phyloP scores from a whole-genome alignment of 2,113 vertebrate genomes.

The Myrmophylax atrothorax region DNA sequence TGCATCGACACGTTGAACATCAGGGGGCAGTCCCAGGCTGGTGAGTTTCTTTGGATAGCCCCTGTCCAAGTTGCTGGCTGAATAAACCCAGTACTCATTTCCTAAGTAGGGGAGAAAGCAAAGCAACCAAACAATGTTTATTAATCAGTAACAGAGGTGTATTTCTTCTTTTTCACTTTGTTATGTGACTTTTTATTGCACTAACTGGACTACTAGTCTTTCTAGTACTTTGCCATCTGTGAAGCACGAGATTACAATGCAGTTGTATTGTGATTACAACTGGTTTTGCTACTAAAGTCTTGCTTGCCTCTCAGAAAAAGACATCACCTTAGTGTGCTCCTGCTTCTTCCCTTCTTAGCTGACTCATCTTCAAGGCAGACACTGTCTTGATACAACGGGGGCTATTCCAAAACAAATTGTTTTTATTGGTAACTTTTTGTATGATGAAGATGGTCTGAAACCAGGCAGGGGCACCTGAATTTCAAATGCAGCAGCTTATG shows the following conservation, averaged over 20 bases:
- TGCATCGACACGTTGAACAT: conserved; percentile 86
- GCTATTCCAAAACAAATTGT: neutral
- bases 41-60: conserved; percentile 92
- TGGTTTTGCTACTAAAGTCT: neutral
- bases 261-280: neutral
- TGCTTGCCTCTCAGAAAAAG: neutral
- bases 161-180: neutral
- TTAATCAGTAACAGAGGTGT: neutral
- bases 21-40: conserved; percentile 85
- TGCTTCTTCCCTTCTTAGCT: neutral
- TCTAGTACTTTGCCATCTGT: neutral
- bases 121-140: neutral
- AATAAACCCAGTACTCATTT: conserved; percentile 93
- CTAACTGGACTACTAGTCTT: neutral
- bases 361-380: neutral
- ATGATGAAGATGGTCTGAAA: neutral
- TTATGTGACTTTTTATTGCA: neutral
- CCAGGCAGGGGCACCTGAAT: fast-evolving
- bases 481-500: neutral
- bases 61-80: conserved; percentile 85
- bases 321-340: neutral
- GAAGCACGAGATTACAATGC: neutral
- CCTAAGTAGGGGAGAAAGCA: conserved; percentile 69
- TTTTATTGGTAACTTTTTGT: neutral
- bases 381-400: neutral